Evolutionary conservation across 2,113 vertebrate genomes (phyloP), one percentile per base, ranked within the genome.

Genomic region (Gobius niger): DNA sequence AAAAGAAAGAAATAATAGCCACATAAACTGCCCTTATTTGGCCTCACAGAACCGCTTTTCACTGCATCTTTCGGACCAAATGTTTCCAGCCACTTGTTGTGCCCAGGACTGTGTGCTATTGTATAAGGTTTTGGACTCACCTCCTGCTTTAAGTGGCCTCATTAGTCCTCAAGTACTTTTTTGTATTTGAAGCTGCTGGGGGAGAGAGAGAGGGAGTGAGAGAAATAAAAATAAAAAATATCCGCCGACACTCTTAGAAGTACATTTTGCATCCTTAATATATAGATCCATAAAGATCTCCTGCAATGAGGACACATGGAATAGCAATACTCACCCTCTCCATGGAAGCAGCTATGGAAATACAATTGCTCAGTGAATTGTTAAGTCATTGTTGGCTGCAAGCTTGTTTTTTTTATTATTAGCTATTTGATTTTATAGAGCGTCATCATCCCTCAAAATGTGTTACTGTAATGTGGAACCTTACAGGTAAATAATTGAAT

Each of bases 1-100:
- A 71, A 34, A 73, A 67, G 72, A 50, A 69, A 51, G 71, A 71
- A 57, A 54, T 59, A 83, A 76, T 50, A 56, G 41, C 53, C 49
- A 85, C 63, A 89, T 70, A 85, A 88, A 77, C 14, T 64, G 71
- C 51, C 81, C 77, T 90, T 90, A 82, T 87, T 75, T 73, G 49
- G 49, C 10, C 44, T 66, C 65, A 91, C 78, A 93, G 66, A 90
- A 56, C 19, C 15, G 41, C 85, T 80, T 84, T 93, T 89, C 80
- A 90, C 62, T 74, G 73, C 51, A 51, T 65, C 67, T 41, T 71
- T 51, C 77, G 7, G 77, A 82, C 67, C 14, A 87, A 88, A 85
- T 70, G 73, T 89, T 88, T 87, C 88, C 83, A 89, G 65, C 54
- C 40, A 60, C 72, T 74, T 67, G 63, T 76, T 77, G 63, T 61